phyloP scores from a whole-genome alignment of 2,888 invertebrate genomes.

The Ptychoptera albimana region DNA sequence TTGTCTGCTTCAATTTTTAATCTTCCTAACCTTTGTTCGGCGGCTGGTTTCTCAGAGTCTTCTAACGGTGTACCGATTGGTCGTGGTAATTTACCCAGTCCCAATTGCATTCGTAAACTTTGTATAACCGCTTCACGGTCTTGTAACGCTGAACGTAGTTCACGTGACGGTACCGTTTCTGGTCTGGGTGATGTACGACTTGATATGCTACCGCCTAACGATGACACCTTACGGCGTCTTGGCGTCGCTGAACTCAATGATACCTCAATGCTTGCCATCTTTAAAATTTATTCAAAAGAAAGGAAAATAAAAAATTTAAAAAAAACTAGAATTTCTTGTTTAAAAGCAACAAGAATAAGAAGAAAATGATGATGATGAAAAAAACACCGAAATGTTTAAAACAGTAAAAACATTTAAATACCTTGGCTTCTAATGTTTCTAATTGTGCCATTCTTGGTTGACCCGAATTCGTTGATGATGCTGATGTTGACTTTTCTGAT shows the following conservation, averaged over 20 bases:
- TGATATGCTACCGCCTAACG: slow-evolving; percentile 19
- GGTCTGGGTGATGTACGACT: slow-evolving; percentile 16
- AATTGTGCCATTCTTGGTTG: slow-evolving; percentile 43
- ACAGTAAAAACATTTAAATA: slow-evolving; percentile 19
- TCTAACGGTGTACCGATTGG: slow-evolving; percentile 33
- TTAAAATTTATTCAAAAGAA: slow-evolving; percentile 11
- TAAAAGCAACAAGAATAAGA: too few relatives aligned
- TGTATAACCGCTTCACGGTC: slow-evolving; percentile 76
- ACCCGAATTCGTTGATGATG: slow-evolving; percentile 4
- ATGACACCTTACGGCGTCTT: slow-evolving; percentile 36
- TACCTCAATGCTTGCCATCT: slow-evolving; percentile 78
- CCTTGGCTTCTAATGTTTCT: slow-evolving; percentile 51
- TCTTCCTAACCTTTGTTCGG: slow-evolving; percentile 42
- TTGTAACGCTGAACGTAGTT: slow-evolving; percentile 49
- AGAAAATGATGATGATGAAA: too few relatives aligned
- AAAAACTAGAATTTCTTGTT: slow-evolving; percentile 1
- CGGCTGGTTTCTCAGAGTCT: slow-evolving; percentile 36
- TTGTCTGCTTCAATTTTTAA: slow-evolving; percentile 56
- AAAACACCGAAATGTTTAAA: not conserved
- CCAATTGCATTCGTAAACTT: slow-evolving; percentile 25
- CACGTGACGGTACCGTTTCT: slow-evolving; percentile 34
- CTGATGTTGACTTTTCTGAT: too few relatives aligned
- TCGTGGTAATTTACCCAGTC: slow-evolving; percentile 26
- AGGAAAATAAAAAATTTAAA: not conserved
- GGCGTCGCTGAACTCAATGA: slow-evolving; percentile 51